These are phyloP conservation scores for Amblyopsis hoosieri DNA, from an alignment of 2,797 vertebrate genomes.

Conservation along the genomic window DNA sequence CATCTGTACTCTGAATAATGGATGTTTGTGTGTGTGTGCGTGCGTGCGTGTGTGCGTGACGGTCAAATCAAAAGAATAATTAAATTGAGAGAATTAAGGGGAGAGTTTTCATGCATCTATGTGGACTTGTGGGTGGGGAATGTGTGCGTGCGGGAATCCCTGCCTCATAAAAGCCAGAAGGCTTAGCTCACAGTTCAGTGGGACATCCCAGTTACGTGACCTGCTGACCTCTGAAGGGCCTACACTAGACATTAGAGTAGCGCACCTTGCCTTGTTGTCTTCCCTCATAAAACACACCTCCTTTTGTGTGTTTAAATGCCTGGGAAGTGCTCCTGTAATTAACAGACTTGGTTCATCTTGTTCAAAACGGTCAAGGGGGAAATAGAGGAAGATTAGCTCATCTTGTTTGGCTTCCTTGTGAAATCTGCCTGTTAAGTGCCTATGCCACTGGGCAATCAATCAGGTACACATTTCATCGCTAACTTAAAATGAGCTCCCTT, in stretches of 20 bases:
- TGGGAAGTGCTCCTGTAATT: not conserved
- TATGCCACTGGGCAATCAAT: not conserved
- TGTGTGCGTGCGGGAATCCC: not conserved
- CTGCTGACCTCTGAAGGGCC: conserved; percentile 6
- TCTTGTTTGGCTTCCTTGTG: no score
- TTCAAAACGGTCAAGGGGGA: not conserved
- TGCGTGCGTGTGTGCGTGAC: conserved; percentile 1
- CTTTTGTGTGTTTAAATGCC: not conserved
- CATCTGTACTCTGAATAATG: not conserved
- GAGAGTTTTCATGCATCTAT: not conserved
- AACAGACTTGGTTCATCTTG: not conserved
- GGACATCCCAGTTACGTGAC: conserved; percentile 39
- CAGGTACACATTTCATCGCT: not conserved
- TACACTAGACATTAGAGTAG: not conserved
- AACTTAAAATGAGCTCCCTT: not conserved
- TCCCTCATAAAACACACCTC: not conserved
- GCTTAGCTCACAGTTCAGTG: conserved; percentile 26
- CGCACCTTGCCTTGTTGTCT: not conserved
- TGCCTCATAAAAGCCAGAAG: conserved; percentile 11
- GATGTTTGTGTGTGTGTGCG: conserved; percentile 8
- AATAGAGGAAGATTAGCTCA: not conserved
- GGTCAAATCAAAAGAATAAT: no score
- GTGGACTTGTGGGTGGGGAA: not conserved
- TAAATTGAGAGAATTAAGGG: not conserved
- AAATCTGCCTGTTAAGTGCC: not conserved